Percentiles rank a stretch among this genome's conserved stretches.
These are phyloP conservation scores for Ciona savignyi DNA, from an alignment of 23 tunicate species.

Conservation along the genomic window DNA sequence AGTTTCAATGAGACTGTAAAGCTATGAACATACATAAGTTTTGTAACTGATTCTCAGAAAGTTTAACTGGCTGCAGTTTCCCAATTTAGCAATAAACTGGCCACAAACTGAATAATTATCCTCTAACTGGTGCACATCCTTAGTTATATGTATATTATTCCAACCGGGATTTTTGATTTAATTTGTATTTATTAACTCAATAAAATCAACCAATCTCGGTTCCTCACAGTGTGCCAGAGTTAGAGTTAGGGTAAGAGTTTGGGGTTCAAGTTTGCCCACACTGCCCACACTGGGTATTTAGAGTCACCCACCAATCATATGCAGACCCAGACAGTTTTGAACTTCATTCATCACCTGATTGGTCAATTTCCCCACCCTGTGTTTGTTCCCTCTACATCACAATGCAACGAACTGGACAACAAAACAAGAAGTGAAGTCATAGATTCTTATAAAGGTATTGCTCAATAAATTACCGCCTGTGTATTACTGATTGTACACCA, in stretches of 20 bases:
- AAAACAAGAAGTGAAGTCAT: neutral
- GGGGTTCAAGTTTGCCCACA: slow-evolving; percentile 38
- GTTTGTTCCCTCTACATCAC: slow-evolving; percentile 65
- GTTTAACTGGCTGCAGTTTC: neutral
- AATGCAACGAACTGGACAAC: slow-evolving; percentile 16
- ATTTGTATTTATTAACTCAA: neutral
- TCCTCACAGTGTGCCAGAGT: too few species aligned
- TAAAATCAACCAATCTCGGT: neutral
- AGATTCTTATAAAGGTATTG: slow-evolving; percentile 20
- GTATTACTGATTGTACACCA: too few species aligned
- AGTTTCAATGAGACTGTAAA: too few species aligned
- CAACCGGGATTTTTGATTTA: neutral
- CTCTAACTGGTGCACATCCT: too few species aligned
- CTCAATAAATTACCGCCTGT: too few species aligned
- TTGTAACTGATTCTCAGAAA: too few species aligned
- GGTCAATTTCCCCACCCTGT: slow-evolving; percentile 81
- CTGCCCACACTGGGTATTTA: slow-evolving; percentile 79
- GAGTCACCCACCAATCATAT: too few species aligned
- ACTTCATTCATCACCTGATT: slow-evolving; percentile 56
- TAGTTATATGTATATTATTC: neutral
- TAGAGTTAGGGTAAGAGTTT: slow-evolving; percentile 39
- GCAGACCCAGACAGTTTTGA: slow-evolving; percentile 63
- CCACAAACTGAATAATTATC: too few species aligned
- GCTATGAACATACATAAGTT: too few species aligned
- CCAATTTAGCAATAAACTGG: neutral